Conservation (phyloP, 2,888 invertebrate species). For the Dryomyza anilis region DNA sequence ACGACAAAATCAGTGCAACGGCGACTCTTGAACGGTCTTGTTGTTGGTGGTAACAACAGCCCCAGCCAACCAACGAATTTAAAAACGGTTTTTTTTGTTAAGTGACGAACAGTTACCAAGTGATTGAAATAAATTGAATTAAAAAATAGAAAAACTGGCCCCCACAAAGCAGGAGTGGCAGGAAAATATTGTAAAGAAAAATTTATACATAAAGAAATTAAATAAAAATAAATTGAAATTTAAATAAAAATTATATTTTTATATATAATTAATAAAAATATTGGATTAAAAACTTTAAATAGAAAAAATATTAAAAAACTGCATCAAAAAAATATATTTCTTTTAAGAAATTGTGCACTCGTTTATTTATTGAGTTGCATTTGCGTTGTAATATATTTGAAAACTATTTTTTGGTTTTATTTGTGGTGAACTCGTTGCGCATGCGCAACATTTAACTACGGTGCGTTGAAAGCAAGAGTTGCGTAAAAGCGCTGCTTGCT, state of each 20-base stretch:
- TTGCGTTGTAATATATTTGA: no score
- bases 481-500: slow-evolving; percentile 10
- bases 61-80: not conserved
- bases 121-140: not conserved
- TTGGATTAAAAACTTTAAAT: no score
- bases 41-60: slow-evolving; percentile 51
- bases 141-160: not conserved
- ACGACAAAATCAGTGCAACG: slow-evolving; percentile 57
- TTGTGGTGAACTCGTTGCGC: no score
- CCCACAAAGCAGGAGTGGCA: slow-evolving; percentile 2
- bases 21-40: slow-evolving; percentile 60
- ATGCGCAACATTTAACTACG: slow-evolving; percentile 9
- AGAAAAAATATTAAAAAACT: no score
- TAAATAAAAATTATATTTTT: no score
- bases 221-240: not conserved
- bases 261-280: no score
- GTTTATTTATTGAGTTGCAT: no score
- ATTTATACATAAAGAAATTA: not conserved
- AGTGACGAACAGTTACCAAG: no score
- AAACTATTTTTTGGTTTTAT: no score
- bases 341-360: no score
- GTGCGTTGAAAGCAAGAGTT: slow-evolving; percentile 21
- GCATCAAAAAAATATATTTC: no score
- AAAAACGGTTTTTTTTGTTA: no score
- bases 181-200: not conserved